Evolutionary conservation across 2,888 invertebrate species (phyloP).

Genomic region (Myopa tessellatipennis): DNA sequence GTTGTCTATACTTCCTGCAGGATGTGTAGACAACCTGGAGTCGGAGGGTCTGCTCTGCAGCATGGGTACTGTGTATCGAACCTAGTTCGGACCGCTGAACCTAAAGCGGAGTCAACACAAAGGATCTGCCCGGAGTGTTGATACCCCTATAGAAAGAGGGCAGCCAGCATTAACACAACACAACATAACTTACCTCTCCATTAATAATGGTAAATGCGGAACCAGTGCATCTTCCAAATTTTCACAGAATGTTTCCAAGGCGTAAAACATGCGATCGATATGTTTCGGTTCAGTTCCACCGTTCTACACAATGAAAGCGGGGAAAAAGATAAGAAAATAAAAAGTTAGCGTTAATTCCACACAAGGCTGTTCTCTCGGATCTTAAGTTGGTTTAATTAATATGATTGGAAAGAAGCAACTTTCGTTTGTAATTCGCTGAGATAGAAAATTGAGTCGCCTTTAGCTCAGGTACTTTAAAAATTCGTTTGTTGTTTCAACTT

Average conservation of each 20-base stretch:
- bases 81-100: too few relatives aligned
- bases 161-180: too few relatives aligned
- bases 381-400: conserved; percentile 15
- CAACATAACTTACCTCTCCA: conserved; percentile 71
- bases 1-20: too few relatives aligned
- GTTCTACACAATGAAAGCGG: conserved; percentile 54
- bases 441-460: conserved; percentile 61
- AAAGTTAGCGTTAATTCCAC: conserved; percentile 38
- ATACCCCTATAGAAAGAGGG: too few relatives aligned
- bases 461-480: conserved; percentile 49
- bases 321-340: conserved; percentile 21
- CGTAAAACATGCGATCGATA: conserved; percentile 81
- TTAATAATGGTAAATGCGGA: conserved; percentile 78
- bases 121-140: too few relatives aligned
- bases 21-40: too few relatives aligned
- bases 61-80: too few relatives aligned
- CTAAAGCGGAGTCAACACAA: too few relatives aligned
- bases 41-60: too few relatives aligned
- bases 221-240: conserved; percentile 79
- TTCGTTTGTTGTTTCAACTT: conserved; percentile 32
- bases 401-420: conserved; percentile 60
- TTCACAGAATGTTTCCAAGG: conserved; percentile 83
- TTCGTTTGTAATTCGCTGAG: conserved; percentile 63
- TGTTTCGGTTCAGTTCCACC: conserved; percentile 74
- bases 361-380: conserved; percentile 6